Percentiles rank a stretch among this genome's conserved stretches.
These are phyloP conservation scores for Alcis repandata DNA, from an alignment of 2,888 invertebrate species.

Conservation along the genomic window DNA sequence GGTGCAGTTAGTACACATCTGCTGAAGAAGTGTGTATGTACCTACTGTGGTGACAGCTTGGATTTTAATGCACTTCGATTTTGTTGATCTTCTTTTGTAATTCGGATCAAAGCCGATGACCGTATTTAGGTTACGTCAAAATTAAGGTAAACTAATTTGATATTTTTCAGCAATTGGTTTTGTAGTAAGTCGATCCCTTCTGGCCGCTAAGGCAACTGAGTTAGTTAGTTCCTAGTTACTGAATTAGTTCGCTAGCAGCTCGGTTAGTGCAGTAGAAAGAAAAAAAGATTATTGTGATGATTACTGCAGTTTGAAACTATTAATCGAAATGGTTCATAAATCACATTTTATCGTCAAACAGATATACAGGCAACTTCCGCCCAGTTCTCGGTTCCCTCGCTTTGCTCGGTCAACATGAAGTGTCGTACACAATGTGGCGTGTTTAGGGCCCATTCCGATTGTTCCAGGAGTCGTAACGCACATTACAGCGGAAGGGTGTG, in stretches of 20 bases:
- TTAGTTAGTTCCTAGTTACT: too few relatives aligned
- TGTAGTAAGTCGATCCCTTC: too few relatives aligned
- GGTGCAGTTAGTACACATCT: conserved; percentile 18
- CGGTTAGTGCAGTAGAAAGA: too few relatives aligned
- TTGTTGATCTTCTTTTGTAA: background rate
- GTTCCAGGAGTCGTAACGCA: conserved; percentile 56
- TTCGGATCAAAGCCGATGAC: background rate
- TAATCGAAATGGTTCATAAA: too few relatives aligned
- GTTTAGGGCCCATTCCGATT: conserved; percentile 40
- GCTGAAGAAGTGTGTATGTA: conserved; percentile 11
- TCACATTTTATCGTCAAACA: too few relatives aligned
- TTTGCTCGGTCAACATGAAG: background rate
- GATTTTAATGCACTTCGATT: conserved; percentile 26
- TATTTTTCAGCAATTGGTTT: too few relatives aligned
- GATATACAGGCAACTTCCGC: too few relatives aligned
- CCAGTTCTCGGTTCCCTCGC: too few relatives aligned
- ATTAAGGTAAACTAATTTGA: too few relatives aligned
- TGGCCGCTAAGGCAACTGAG: too few relatives aligned
- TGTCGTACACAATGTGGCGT: conserved; percentile 39
- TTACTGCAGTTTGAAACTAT: background rate
- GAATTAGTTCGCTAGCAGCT: too few relatives aligned
- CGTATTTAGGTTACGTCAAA: background rate
- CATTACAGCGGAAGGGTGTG: conserved; percentile 53
- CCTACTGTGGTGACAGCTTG: conserved; percentile 15
- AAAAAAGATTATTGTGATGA: too few relatives aligned